Conservation (phyloP, 1,140 invertebrate genomes). For the Heterodera schachtii region DNA sequence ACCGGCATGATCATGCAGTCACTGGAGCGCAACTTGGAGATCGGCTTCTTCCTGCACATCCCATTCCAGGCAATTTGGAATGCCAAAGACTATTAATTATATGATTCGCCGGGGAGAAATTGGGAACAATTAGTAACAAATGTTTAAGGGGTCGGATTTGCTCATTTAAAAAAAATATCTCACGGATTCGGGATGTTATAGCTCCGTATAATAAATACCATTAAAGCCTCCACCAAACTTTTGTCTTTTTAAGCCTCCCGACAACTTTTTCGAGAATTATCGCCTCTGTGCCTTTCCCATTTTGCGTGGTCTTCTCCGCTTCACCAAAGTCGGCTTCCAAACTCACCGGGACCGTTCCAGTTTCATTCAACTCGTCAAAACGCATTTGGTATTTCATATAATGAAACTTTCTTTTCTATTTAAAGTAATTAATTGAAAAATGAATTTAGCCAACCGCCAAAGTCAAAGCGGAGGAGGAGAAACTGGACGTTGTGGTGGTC, state of each 20-base stretch:
- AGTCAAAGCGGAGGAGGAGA: slow-evolving; percentile 48
- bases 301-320: slow-evolving; percentile 58
- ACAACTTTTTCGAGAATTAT: slow-evolving; percentile 63
- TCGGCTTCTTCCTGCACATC: slow-evolving; percentile 65
- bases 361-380: slow-evolving; percentile 57
- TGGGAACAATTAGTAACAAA: no score
- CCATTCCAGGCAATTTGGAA: slow-evolving; percentile 53
- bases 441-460: slow-evolving; percentile 44
- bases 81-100: no score
- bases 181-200: no score
- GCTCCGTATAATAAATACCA: no score
- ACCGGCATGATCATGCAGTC: slow-evolving; percentile 64
- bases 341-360: slow-evolving; percentile 61
- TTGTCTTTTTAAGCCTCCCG: slow-evolving; percentile 61
- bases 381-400: slow-evolving; percentile 39
- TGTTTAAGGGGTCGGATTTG: no score
- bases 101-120: no score
- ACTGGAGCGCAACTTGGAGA: slow-evolving; percentile 62
- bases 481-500: slow-evolving; percentile 61
- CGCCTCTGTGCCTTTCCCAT: slow-evolving; percentile 55
- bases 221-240: no score
- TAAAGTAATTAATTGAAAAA: no score
- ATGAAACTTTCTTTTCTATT: no score
- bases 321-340: slow-evolving; percentile 65
- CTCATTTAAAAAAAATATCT: no score